A percentile compares a stretch with the other conserved stretches of the same genome.
Evolutionary conservation across 2,797 vertebrate genomes (phyloP).

Genomic region (Chelon labrosus): DNA sequence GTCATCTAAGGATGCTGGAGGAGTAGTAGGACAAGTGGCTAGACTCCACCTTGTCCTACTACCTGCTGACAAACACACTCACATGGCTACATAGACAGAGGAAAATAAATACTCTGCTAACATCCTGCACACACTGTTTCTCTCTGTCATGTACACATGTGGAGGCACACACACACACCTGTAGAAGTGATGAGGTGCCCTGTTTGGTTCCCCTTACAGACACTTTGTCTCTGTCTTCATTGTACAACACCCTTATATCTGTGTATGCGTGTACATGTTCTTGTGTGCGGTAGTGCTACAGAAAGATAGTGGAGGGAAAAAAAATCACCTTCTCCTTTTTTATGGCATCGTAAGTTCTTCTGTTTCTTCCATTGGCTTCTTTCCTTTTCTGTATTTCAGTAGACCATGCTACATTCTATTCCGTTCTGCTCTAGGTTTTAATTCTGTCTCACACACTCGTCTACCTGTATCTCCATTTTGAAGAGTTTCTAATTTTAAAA

Average conservation of each 20-base stretch:
- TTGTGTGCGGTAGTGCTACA: slow-evolving; percentile 1
- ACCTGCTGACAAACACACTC: slow-evolving; percentile 27
- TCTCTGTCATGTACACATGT: slow-evolving; percentile 22
- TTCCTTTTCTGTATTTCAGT: background rate
- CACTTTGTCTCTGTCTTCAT: slow-evolving; percentile 47
- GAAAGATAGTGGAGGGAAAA: slow-evolving; percentile 4
- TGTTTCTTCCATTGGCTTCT: background rate
- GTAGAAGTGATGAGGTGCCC: slow-evolving; percentile 36
- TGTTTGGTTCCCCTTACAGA: slow-evolving; percentile 29
- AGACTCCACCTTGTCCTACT: slow-evolving; percentile 21
- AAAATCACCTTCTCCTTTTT: background rate
- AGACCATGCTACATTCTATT: background rate
- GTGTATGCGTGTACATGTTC: slow-evolving; percentile 22
- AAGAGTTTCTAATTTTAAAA: slow-evolving; percentile 8
- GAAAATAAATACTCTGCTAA: slow-evolving; percentile 32
- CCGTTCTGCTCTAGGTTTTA: background rate
- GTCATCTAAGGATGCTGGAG: slow-evolving; percentile 30
- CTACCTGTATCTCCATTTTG: background rate
- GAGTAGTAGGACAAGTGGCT: slow-evolving; percentile 19
- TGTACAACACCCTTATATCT: slow-evolving; percentile 15
- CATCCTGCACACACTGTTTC: slow-evolving; percentile 11
- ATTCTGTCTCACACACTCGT: background rate
- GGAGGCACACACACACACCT: slow-evolving; percentile 11
- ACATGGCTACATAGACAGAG: slow-evolving; percentile 11
- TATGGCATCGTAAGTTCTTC: slow-evolving; percentile 2